A percentile compares a stretch with the other conserved stretches of the same genome.
phyloP scores from a whole-genome alignment of 2,797 vertebrate species.

The Rhinophrynus dorsalis region DNA sequence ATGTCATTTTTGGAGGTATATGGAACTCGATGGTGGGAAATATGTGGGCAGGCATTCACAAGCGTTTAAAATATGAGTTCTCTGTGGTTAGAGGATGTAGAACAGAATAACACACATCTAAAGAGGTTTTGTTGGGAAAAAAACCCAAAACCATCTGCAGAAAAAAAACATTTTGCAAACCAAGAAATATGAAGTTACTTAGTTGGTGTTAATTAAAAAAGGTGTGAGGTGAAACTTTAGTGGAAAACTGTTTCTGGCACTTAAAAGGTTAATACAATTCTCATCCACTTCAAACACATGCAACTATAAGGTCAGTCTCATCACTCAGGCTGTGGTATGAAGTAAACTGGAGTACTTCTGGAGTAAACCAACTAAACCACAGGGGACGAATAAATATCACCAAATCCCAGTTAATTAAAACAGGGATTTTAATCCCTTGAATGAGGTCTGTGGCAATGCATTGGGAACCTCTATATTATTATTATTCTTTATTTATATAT shows the following conservation, averaged over 20 bases:
- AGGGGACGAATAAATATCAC: too few species aligned
- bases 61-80: slow-evolving; percentile 14
- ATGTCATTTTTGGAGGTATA: too few species aligned
- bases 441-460: too few species aligned
- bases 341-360: too few species aligned
- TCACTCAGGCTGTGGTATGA: too few species aligned
- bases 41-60: slow-evolving; percentile 3
- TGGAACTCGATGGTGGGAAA: slow-evolving; percentile 35
- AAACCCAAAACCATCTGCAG: too few species aligned
- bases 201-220: slow-evolving; percentile 5
- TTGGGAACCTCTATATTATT: too few species aligned
- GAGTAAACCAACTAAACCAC: too few species aligned
- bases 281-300: slow-evolving; percentile 2
- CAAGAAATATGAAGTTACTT: background rate
- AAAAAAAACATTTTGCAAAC: background rate
- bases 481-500: too few species aligned
- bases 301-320: background rate
- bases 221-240: background rate
- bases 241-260: background rate
- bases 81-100: slow-evolving; percentile 21
- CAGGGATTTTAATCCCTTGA: too few species aligned
- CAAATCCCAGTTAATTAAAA: too few species aligned
- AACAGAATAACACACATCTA: slow-evolving; percentile 21
- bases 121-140: slow-evolving; percentile 11
- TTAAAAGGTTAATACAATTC: too few species aligned